These are phyloP conservation scores for Agelastica alni DNA, from an alignment of 2,888 invertebrate genomes.

Conservation along the genomic window DNA sequence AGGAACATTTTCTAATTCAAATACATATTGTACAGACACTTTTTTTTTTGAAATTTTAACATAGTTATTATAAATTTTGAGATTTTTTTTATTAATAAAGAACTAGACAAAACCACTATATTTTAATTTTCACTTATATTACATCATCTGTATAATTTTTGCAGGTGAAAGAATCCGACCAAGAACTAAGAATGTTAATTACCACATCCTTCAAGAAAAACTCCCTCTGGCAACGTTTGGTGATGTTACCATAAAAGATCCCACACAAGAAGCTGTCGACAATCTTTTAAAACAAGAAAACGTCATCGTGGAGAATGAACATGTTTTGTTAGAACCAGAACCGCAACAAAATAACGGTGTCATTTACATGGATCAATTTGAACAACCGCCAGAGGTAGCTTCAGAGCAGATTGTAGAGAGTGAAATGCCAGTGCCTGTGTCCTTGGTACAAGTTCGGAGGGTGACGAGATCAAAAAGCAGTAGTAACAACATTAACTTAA, in stretches of 20 bases:
- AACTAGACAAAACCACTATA: too few species aligned
- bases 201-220: conserved; percentile 62
- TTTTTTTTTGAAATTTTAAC: too few species aligned
- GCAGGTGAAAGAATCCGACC: conserved; percentile 60
- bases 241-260: conserved; percentile 42
- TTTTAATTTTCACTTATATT: too few species aligned
- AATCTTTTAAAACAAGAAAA: conserved; percentile 43
- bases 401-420: conserved; percentile 49
- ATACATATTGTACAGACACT: too few species aligned
- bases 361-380: conserved; percentile 42
- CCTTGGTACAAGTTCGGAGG: conserved; percentile 38
- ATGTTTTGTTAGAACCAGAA: conserved; percentile 8
- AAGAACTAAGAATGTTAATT: conserved; percentile 68
- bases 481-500: conserved; percentile 45
- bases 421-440: conserved; percentile 43
- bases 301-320: conserved; percentile 16
- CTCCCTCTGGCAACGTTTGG: conserved; percentile 61
- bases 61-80: too few species aligned
- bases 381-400: conserved; percentile 47
- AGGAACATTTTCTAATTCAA: too few species aligned
- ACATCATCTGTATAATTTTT: too few species aligned
- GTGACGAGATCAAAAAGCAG: conserved; percentile 34
- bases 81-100: too few species aligned
- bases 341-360: conserved; percentile 42
- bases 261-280: conserved; percentile 48